Evolutionary conservation across 2,888 invertebrate species (phyloP).

Genomic region (Drosophila imparisetae): DNA sequence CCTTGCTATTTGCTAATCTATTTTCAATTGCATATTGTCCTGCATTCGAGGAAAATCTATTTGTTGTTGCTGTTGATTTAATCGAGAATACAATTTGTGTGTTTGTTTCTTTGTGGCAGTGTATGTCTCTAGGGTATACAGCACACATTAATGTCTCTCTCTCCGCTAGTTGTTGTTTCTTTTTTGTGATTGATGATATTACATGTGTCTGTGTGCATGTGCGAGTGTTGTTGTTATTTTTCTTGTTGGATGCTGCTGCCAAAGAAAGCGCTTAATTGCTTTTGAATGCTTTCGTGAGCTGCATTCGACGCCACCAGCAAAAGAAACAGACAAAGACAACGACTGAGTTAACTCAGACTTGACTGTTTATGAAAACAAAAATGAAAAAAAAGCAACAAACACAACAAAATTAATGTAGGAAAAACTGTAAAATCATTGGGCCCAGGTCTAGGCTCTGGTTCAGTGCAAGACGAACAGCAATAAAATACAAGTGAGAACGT

Average conservation of each 20-base stretch:
- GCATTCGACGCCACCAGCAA: constrained; percentile 55
- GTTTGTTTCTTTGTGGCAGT: constrained; percentile 2
- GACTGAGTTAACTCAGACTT: constrained; percentile 22
- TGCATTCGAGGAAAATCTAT: background rate
- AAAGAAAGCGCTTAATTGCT: constrained; percentile 72
- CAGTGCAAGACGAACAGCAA: background rate
- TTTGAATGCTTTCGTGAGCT: constrained; percentile 70
- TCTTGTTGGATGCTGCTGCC: constrained; percentile 31
- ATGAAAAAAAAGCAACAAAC: background rate
- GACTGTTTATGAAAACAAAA: constrained; percentile 28
- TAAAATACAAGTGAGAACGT: constrained; percentile 9
- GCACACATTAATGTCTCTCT: constrained; percentile 1
- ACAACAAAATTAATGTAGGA: constrained; percentile 9
- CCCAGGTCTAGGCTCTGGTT: constrained; percentile 13
- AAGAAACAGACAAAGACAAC: constrained; percentile 14
- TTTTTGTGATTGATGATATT: constrained; percentile 65
- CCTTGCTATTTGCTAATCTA: background rate
- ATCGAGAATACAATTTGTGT: background rate
- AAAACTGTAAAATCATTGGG: constrained; percentile 60
- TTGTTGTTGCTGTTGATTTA: constrained; percentile 1
- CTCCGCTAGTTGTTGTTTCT: constrained; percentile 4
- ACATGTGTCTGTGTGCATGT: constrained; percentile 42
- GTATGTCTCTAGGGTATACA: constrained; percentile 11
- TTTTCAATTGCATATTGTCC: constrained; percentile 4
- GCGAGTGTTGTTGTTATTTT: constrained; percentile 14